Evolutionary conservation across 2,797 vertebrate species (phyloP).

Genomic region (Peromyscus aztecus): DNA sequence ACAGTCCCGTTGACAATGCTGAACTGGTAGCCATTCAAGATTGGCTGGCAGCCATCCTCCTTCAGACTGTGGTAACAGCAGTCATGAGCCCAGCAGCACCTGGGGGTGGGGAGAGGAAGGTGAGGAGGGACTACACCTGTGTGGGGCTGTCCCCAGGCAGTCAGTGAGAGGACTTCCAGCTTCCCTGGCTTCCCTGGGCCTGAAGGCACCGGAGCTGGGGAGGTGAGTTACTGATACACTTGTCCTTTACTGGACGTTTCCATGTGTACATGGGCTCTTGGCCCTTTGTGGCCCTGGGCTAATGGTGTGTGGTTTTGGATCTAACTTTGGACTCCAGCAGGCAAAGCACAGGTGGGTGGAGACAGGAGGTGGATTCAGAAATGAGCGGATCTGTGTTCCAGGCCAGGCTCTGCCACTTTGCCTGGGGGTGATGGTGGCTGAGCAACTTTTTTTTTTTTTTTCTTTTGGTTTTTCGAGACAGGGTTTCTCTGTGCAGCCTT

Average conservation of each 20-base stretch:
- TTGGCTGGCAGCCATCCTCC: slow-evolving; percentile 71
- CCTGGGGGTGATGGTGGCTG: background rate
- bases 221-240: background rate
- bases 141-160: accelerated
- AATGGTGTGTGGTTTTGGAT: background rate
- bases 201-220: background rate
- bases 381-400: background rate
- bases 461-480: too few species aligned
- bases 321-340: background rate
- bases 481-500: too few species aligned
- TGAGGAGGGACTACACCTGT: background rate
- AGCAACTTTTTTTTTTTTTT: background rate
- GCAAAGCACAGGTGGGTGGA: background rate
- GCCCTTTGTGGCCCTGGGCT: background rate
- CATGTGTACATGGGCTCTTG: background rate
- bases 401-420: background rate
- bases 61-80: slow-evolving; percentile 70
- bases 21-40: slow-evolving; percentile 80
- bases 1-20: accelerated
- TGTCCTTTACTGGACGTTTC: background rate
- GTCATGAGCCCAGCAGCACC: slow-evolving; percentile 71
- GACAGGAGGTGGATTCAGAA: background rate
- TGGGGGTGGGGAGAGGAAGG: background rate
- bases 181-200: background rate
- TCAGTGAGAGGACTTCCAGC: background rate